Conservation (phyloP, 2,113 vertebrate genomes). For the Microtus richardsoni region DNA sequence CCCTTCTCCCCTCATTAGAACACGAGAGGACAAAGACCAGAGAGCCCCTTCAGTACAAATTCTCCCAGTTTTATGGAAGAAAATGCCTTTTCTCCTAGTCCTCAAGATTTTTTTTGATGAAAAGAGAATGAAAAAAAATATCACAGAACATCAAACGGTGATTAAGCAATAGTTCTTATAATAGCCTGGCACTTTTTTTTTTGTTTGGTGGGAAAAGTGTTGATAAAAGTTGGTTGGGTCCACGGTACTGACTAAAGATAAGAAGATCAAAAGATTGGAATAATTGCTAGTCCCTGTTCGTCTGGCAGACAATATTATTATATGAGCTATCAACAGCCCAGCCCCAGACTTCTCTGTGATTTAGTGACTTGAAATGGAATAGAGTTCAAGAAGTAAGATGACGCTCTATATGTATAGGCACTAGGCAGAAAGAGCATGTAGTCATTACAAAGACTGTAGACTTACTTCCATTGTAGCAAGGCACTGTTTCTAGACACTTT, state of each 20-base stretch:
- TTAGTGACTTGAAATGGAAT: conserved; percentile 62
- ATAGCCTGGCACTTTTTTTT: background rate
- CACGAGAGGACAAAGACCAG: background rate
- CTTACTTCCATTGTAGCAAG: conserved; percentile 24
- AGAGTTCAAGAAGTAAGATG: conserved; percentile 50
- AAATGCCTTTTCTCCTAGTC: background rate
- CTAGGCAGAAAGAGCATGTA: background rate
- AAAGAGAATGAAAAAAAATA: background rate
- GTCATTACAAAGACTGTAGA: conserved; percentile 39
- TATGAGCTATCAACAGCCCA: conserved; percentile 55
- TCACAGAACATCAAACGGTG: conserved; percentile 53
- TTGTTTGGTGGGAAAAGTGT: conserved; percentile 70
- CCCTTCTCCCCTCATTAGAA: background rate
- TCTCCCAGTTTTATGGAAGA: background rate
- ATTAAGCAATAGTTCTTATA: conserved; percentile 36
- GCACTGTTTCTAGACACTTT: background rate
- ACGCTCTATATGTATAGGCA: background rate
- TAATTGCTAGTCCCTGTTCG: conserved; percentile 70
- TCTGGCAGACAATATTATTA: conserved; percentile 58
- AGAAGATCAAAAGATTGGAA: conserved; percentile 76
- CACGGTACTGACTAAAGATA: conserved; percentile 64
- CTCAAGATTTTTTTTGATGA: conserved; percentile 31
- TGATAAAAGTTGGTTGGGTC: conserved; percentile 59
- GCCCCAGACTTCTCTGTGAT: conserved; percentile 26
- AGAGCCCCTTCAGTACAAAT: background rate